Evolutionary conservation across 1,140 invertebrate genomes (phyloP).

Genomic region (Drosophila cardini): DNA sequence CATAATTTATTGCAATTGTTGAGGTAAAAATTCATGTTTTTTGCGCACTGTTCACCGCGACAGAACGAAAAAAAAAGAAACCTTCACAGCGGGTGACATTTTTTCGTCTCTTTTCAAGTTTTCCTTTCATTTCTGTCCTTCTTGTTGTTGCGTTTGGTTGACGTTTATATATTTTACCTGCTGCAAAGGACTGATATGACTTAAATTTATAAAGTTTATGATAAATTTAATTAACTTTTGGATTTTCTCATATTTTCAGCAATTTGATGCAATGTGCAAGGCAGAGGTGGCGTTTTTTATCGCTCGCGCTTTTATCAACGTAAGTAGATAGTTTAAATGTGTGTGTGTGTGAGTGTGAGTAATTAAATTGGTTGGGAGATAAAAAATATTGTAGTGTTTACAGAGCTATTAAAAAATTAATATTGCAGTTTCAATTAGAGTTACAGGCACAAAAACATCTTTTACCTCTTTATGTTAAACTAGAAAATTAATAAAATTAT

Average conservation of each 20-base stretch:
- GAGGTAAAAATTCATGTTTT: constrained; percentile 75
- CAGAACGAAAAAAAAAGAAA: constrained; percentile 55
- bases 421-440: too few relatives aligned
- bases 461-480: too few relatives aligned
- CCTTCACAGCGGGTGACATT: constrained; percentile 26
- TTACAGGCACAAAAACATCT: too few relatives aligned
- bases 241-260: constrained; percentile 85
- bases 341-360: background rate
- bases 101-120: constrained; percentile 17
- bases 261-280: constrained; percentile 91
- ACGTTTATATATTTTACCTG: constrained; percentile 15
- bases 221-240: constrained; percentile 27
- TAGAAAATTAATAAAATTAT: too few relatives aligned
- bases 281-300: constrained; percentile 90
- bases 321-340: constrained; percentile 85
- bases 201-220: background rate
- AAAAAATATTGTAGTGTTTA: background rate
- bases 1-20: constrained; percentile 80
- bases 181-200: background rate
- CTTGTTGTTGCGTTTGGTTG: constrained; percentile 6
- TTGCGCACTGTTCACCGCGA: constrained; percentile 1
- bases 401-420: background rate
- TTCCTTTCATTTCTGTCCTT: constrained; percentile 15
- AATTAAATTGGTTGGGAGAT: background rate
- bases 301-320: constrained; percentile 88